Evolutionary conservation across 2,113 vertebrate species (phyloP), one percentile per base, ranked within the genome.

Genomic region (Microtus oregoni): DNA sequence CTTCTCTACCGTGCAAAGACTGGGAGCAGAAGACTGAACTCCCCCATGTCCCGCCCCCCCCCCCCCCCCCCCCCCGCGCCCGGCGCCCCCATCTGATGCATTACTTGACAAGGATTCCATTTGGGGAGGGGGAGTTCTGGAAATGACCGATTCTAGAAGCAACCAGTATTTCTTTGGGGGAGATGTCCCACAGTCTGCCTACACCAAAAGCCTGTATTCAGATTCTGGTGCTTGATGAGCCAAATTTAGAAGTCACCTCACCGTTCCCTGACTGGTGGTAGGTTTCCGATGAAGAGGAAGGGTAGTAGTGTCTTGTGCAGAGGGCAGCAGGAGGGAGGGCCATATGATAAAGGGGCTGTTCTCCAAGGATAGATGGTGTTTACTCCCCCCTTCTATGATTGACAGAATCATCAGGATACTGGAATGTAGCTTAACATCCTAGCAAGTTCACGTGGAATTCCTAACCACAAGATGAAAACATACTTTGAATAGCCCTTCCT

Each of bases 1-100:
- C 97, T 87, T 30, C 0, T 89, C 67, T 96, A 19, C 91, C 70
- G 5, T 41, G 89, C 92, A 96, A 90, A 95, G 89, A 58, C 93
- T 61, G 82, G 86, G 86, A 79, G 79, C 68, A 83, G 91, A 52
- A 95, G 76, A 91, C 65, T 30, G 12, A 28, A 58, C 58, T 58
- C 58, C 19, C 63, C 26, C 11, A 26, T 8, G 8, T 28, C 9
- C 63, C 26, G 17, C 55, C 1, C 26, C 58, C 63, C 63, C 3
- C 26, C 0, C 9, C 26, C 50, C 50, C 58, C 63, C 63, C 3
- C 26, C 0, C 9, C 26, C 50, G 13, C 12, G 13, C 50, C 50
- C 12, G 1, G 24, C 26, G 0, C 10, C 26, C 63, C 63, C 63
- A 26, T 11, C 20, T 58, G 58, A 58, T 91, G 14, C 92, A 83